A percentile compares a stretch with the other conserved stretches of the same genome.
These are phyloP conservation scores for Anniella stebbinsi DNA, from an alignment of 2,797 vertebrate genomes.

Conservation along the genomic window DNA sequence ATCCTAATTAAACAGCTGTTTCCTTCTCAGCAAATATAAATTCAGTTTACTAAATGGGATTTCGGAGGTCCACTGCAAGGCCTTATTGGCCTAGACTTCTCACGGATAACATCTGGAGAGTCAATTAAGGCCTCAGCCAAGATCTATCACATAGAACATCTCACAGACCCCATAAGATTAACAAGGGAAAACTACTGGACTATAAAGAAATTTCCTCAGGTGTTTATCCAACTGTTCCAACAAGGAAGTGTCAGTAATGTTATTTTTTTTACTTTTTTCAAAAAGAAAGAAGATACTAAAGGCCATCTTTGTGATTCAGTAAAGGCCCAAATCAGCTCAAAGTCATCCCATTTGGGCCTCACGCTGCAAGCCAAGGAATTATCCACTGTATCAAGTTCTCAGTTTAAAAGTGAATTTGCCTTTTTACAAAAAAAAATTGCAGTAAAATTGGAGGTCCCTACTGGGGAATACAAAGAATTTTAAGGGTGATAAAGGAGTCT, in stretches of 20 bases:
- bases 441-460: neutral
- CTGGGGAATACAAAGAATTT: neutral
- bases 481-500: neutral
- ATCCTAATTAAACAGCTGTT: conserved; percentile 39
- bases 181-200: conserved; percentile 3
- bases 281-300: neutral
- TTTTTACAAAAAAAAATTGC: too few relatives aligned
- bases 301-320: neutral
- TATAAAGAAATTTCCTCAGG: neutral
- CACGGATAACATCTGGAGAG: conserved; percentile 31
- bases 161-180: conserved; percentile 25
- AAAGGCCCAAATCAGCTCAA: neutral
- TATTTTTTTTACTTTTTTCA: neutral
- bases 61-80: conserved; percentile 9
- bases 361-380: neutral
- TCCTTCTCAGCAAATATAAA: conserved; percentile 30
- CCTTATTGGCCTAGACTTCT: conserved; percentile 24
- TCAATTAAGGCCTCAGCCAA: conserved; percentile 28
- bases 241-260: neutral
- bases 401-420: neutral
- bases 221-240: conserved; percentile 21
- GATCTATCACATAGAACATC: conserved; percentile 12
- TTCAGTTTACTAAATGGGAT: conserved; percentile 40
- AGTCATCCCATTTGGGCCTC: neutral
- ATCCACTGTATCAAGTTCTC: neutral